phyloP scores from a whole-genome alignment of 1,140 invertebrate genomes.

The Aphidius gifuensis region DNA sequence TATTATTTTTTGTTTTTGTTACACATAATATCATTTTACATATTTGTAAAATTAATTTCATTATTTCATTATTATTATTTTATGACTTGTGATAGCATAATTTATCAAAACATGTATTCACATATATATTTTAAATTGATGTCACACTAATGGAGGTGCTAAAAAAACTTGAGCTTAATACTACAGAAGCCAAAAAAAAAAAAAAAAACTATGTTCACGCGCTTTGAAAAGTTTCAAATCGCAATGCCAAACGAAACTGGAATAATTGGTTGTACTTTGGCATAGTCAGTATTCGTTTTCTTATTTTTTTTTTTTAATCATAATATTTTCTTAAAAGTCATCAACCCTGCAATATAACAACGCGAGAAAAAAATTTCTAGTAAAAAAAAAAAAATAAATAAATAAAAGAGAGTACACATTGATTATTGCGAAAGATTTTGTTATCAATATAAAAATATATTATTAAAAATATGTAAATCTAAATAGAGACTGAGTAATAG shows the following conservation, averaged over 20 bases:
- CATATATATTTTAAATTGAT: constrained; percentile 4
- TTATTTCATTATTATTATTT: too few relatives aligned
- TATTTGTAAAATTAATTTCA: too few relatives aligned
- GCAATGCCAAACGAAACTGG: constrained; percentile 12
- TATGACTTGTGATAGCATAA: too few relatives aligned
- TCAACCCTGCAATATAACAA: background rate
- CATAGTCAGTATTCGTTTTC: background rate
- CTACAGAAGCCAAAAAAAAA: background rate
- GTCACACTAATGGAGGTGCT: constrained; percentile 4
- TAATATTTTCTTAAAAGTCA: background rate
- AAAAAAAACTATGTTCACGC: background rate
- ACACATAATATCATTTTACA: too few relatives aligned
- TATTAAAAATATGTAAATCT: background rate
- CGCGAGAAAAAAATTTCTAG: too few relatives aligned
- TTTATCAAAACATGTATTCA: background rate
- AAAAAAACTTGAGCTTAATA: background rate
- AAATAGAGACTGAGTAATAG: background rate
- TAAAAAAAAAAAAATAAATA: too few relatives aligned
- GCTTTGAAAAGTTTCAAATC: constrained; percentile 4
- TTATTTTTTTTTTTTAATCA: background rate
- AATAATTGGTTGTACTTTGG: constrained; percentile 10
- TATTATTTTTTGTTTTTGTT: too few relatives aligned
- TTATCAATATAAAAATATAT: too few relatives aligned
- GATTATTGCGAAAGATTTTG: too few relatives aligned
- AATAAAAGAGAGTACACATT: too few relatives aligned